A percentile compares a stretch with the other conserved stretches of the same genome.
phyloP scores from a whole-genome alignment of 2,888 invertebrate genomes.

The Liodrosophila aerea region DNA sequence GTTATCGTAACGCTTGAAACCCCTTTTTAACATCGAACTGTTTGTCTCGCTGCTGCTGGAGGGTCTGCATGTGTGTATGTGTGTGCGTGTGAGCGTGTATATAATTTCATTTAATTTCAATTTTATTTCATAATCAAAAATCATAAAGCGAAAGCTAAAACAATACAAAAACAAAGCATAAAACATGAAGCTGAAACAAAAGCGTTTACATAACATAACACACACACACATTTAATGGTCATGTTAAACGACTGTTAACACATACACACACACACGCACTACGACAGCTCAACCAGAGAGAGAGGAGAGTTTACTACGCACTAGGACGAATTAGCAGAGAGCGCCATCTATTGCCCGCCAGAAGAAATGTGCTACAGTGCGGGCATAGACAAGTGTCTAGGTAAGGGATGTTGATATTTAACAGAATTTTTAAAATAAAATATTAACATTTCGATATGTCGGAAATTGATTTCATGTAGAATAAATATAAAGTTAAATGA shows the following conservation, averaged over 20 bases:
- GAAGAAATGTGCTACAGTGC: too few relatives aligned
- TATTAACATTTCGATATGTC: too few relatives aligned
- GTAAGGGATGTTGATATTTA: too few relatives aligned
- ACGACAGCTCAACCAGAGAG: constrained; percentile 7
- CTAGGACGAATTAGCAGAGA: too few relatives aligned
- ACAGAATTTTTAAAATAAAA: too few relatives aligned
- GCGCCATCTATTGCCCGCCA: too few relatives aligned
- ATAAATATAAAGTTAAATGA: too few relatives aligned
- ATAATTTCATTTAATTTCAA: too few relatives aligned
- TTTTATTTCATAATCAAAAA: constrained; percentile 32
- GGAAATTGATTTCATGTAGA: too few relatives aligned
- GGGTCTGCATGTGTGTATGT: constrained; percentile 12
- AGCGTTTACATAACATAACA: neutral
- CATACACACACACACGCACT: constrained; percentile 19
- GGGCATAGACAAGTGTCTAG: too few relatives aligned
- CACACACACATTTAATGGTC: neutral
- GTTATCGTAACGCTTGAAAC: constrained; percentile 71
- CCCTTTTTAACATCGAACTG: constrained; percentile 68
- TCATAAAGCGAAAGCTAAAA: constrained; percentile 31
- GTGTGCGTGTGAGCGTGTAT: constrained; percentile 17
- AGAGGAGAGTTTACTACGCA: neutral
- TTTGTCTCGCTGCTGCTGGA: constrained; percentile 34
- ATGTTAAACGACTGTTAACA: neutral
- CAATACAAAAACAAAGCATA: constrained; percentile 1
- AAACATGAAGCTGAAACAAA: neutral